Conservation (phyloP, 2,888 invertebrate species). For the Hermodice carunculata region DNA sequence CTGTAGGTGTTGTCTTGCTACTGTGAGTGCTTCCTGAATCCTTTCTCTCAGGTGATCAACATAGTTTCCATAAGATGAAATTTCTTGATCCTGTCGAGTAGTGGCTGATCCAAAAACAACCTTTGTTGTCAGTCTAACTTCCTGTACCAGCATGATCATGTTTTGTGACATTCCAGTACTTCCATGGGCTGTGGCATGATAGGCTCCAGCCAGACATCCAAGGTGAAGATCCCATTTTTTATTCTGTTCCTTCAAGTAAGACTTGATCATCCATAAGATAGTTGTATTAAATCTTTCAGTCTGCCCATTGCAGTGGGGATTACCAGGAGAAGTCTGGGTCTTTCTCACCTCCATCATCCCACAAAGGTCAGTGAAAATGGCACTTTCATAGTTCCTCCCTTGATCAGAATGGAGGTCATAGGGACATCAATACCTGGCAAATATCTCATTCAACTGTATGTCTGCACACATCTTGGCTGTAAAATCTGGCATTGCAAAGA, state of each 20-base stretch:
- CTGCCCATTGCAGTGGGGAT: neutral
- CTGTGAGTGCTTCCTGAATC: too few relatives aligned
- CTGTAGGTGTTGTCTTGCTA: too few relatives aligned
- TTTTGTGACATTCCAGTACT: neutral
- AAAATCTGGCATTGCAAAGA: neutral
- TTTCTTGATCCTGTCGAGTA: too few relatives aligned
- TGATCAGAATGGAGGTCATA: neutral
- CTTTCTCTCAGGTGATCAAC: too few relatives aligned
- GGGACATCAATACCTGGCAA: neutral
- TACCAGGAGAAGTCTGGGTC: neutral
- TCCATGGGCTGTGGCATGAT: neutral
- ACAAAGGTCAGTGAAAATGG: neutral
- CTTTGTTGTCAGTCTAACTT: too few relatives aligned
- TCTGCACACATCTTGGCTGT: neutral
- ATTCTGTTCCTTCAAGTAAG: neutral
- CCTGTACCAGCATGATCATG: too few relatives aligned
- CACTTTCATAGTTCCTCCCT: neutral
- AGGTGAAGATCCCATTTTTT: neutral
- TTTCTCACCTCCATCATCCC: neutral
- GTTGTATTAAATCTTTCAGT: neutral
- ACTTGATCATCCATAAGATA: neutral
- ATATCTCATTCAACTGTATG: neutral
- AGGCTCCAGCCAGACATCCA: neutral
- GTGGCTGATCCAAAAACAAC: too few relatives aligned
- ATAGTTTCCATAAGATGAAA: too few relatives aligned